phyloP scores from a whole-genome alignment of 2,797 vertebrate genomes.

The Anas bernieri region DNA sequence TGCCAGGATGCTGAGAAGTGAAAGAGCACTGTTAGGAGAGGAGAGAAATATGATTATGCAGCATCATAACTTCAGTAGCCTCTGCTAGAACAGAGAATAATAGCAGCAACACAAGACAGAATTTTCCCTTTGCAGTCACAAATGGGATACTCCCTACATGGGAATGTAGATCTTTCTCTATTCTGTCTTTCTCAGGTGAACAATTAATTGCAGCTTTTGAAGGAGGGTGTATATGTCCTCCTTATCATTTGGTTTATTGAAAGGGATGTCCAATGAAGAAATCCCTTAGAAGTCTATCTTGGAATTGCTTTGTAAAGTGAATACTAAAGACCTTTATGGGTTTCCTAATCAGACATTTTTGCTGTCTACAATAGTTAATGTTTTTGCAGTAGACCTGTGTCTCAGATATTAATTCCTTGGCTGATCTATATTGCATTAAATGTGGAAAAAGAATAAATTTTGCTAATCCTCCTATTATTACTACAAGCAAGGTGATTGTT shows the following conservation, averaged over 20 bases:
- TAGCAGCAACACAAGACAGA: not conserved
- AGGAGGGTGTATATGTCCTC: not conserved
- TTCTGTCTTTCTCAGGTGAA: conserved; percentile 27
- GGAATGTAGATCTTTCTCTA: not conserved
- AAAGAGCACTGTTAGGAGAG: not conserved
- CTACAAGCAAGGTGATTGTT: not conserved
- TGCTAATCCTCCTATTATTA: not conserved
- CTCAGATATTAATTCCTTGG: not conserved
- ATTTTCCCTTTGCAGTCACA: not conserved
- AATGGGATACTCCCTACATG: not conserved
- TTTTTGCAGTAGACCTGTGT: not conserved
- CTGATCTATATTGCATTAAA: not conserved
- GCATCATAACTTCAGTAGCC: not conserved
- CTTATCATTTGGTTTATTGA: conserved; percentile 61
- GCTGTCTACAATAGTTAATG: not conserved
- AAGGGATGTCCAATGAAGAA: conserved; percentile 57
- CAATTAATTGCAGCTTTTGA: conserved; percentile 61
- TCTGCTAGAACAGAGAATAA: not conserved
- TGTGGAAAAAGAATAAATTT: not conserved
- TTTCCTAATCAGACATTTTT: conserved; percentile 10
- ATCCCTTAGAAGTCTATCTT: conserved; percentile 36
- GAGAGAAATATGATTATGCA: not conserved
- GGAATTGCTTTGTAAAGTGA: conserved; percentile 32
- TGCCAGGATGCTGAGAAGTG: not conserved
- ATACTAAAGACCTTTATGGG: not conserved